Evolutionary conservation across 2,113 vertebrate genomes (phyloP).

Genomic region (Cervus canadensis): DNA sequence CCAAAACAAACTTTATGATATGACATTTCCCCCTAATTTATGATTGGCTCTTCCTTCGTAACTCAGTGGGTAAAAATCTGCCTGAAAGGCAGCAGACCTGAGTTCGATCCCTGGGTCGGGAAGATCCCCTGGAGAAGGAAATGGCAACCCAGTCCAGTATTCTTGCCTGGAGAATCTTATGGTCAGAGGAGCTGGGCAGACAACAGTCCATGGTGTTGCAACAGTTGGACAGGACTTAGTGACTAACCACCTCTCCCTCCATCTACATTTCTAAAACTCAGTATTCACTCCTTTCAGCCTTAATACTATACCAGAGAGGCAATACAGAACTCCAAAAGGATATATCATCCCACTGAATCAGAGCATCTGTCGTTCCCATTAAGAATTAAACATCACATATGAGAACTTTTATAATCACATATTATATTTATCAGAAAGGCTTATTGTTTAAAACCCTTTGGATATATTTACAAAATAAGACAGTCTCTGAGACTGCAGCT

Average conservation of each 20-base stretch:
- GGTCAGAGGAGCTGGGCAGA: not conserved
- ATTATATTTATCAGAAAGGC: constrained; percentile 52
- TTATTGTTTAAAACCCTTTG: constrained; percentile 56
- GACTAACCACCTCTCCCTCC: not conserved
- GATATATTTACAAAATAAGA: constrained; percentile 52
- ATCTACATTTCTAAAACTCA: constrained; percentile 20
- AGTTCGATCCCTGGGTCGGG: not conserved
- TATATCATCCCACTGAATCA: constrained; percentile 5
- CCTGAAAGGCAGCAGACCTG: not conserved
- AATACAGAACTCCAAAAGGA: not conserved
- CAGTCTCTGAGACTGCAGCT: not conserved
- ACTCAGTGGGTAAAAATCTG: not conserved
- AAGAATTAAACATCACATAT: constrained; percentile 59
- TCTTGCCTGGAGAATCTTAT: not conserved
- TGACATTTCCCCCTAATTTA: constrained; percentile 29
- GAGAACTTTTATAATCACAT: constrained; percentile 39
- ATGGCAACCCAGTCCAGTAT: not conserved
- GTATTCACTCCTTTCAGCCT: constrained; percentile 11
- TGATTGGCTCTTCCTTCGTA: not conserved
- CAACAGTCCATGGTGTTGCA: not conserved
- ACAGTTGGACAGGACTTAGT: not conserved
- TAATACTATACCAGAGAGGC: not conserved
- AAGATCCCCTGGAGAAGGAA: not conserved
- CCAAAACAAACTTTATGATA: not conserved
- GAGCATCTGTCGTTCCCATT: not conserved